A percentile compares a stretch with the other conserved stretches of the same genome.
phyloP scores from a whole-genome alignment of 2,888 invertebrate species.

The Trissonchulus latispiculum region DNA sequence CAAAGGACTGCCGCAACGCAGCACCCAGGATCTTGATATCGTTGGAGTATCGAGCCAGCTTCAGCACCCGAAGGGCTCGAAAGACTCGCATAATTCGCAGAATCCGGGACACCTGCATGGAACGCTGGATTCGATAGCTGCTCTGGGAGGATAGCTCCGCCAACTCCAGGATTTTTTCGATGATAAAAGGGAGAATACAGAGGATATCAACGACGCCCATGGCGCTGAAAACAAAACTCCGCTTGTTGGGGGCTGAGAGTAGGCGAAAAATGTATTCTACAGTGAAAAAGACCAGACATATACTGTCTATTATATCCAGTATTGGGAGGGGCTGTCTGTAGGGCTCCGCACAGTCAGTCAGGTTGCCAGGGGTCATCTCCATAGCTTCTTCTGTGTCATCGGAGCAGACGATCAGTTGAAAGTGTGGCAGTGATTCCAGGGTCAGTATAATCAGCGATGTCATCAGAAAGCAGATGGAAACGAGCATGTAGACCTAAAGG shows the following conservation, averaged over 20 bases:
- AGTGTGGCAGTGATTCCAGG: slow-evolving; percentile 12
- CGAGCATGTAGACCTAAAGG: slow-evolving; percentile 14
- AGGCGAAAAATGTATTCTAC: background rate
- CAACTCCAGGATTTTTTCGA: slow-evolving; percentile 8
- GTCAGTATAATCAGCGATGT: slow-evolving; percentile 4
- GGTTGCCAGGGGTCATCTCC: background rate
- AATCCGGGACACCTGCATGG: slow-evolving; percentile 7
- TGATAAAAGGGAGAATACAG: slow-evolving; percentile 12
- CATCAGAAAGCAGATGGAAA: slow-evolving; percentile 8
- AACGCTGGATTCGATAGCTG: background rate
- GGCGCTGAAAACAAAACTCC: background rate
- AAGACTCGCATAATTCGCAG: slow-evolving; percentile 16
- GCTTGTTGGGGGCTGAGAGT: background rate
- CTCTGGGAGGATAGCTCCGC: no score
- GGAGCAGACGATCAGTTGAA: background rate
- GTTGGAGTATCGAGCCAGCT: slow-evolving; percentile 10
- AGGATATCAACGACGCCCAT: slow-evolving; percentile 14
- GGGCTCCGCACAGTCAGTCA: background rate
- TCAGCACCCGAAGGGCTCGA: slow-evolving; percentile 11
- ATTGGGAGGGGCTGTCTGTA: no score
- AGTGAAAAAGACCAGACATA: slow-evolving; percentile 9
- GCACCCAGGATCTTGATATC: slow-evolving; percentile 12
- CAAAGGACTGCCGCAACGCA: background rate
- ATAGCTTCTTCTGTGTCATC: background rate
- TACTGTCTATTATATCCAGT: background rate